phyloP scores from a whole-genome alignment of 2,113 vertebrate genomes.

The Rutilus rutilus region DNA sequence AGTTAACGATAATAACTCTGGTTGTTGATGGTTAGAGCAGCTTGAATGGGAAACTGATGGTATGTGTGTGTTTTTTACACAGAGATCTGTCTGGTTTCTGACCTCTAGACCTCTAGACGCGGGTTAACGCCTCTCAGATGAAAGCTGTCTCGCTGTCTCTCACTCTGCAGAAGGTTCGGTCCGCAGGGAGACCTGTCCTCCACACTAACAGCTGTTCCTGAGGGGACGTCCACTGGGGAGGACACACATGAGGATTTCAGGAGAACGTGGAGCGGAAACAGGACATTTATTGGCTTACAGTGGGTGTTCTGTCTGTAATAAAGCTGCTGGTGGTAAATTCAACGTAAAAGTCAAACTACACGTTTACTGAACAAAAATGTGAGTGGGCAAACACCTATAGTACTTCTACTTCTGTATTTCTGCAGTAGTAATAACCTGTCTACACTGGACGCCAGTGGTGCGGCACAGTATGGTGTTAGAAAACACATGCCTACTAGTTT shows the following conservation, averaged over 20 bases:
- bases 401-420: not conserved
- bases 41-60: not conserved
- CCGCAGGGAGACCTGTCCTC: not conserved
- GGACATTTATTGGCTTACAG: not conserved
- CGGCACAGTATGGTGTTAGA: not conserved
- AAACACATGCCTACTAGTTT: not conserved
- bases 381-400: not conserved
- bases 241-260: no score
- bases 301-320: not conserved
- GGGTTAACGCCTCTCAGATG: not conserved
- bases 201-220: no score
- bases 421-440: not conserved
- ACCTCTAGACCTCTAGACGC: not conserved
- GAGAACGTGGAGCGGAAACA: not conserved
- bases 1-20: no score
- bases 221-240: no score
- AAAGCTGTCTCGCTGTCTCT: not conserved
- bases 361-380: not conserved
- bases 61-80: not conserved
- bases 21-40: not conserved
- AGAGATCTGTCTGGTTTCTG: not conserved
- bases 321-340: not conserved
- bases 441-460: not conserved
- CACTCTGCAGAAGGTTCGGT: not conserved
- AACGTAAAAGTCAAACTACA: not conserved